phyloP scores from a whole-genome alignment of 2,888 invertebrate species.

The Trichopria drosophilae region DNA sequence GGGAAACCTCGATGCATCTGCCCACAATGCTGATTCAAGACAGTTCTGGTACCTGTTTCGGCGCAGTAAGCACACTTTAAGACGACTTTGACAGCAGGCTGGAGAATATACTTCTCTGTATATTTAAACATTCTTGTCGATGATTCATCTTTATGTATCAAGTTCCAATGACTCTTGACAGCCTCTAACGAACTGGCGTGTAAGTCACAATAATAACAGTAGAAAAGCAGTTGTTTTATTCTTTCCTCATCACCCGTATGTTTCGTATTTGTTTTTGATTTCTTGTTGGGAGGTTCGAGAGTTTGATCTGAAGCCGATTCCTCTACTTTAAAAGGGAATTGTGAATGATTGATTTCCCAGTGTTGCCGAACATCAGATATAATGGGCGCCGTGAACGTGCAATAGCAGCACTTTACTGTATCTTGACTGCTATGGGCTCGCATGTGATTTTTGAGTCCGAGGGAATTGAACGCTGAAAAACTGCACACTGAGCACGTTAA shows the following conservation, averaged over 20 bases:
- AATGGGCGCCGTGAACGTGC: conserved; percentile 44
- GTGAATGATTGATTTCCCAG: conserved; percentile 48
- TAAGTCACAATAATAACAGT: conserved; percentile 47
- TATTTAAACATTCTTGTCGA: conserved; percentile 20
- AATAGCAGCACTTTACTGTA: conserved; percentile 49
- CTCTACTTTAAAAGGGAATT: conserved; percentile 42
- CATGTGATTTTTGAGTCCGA: conserved; percentile 48
- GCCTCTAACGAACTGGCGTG: conserved; percentile 43
- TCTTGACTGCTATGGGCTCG: conserved; percentile 43
- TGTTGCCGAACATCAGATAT: conserved; percentile 48
- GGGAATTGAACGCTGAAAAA: conserved; percentile 44
- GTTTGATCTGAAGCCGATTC: too few relatives aligned
- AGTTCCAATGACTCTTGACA: conserved; percentile 47
- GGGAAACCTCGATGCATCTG: conserved; percentile 41
- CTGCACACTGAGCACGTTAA: conserved; percentile 44
- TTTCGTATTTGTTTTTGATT: conserved; percentile 29
- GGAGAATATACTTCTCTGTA: conserved; percentile 36
- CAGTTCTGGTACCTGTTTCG: conserved; percentile 40
- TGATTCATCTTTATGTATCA: conserved; percentile 39
- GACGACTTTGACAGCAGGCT: conserved; percentile 20
- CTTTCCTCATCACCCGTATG: conserved; percentile 7
- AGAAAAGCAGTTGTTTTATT: conserved; percentile 37
- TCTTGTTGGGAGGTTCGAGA: conserved; percentile 26
- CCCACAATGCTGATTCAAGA: conserved; percentile 40
- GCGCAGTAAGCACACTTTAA: conserved; percentile 45